Percentiles rank a stretch among this genome's conserved stretches.
Evolutionary conservation across 2,888 invertebrate species (phyloP).

Genomic region (Apeira syringaria): DNA sequence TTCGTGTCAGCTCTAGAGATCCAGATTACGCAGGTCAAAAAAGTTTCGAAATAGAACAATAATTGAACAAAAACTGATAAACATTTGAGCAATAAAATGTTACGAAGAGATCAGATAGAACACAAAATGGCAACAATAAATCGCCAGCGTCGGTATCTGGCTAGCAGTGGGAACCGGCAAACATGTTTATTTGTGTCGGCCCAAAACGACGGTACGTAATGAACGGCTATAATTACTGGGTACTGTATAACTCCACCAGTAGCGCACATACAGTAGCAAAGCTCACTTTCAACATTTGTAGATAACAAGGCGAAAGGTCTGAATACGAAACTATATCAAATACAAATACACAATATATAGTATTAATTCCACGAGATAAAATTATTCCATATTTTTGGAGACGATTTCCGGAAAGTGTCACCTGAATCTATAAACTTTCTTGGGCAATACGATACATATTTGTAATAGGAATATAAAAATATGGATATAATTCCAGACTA

Average conservation of each 20-base stretch:
- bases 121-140: slow-evolving; percentile 5
- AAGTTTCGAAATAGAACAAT: not conserved
- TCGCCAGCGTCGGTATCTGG: slow-evolving; percentile 5
- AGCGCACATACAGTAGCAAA: not conserved
- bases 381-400: too few species aligned
- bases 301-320: too few species aligned
- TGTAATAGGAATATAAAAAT: too few species aligned
- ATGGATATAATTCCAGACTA: too few species aligned
- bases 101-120: slow-evolving; percentile 4
- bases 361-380: too few species aligned
- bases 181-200: slow-evolving; percentile 52
- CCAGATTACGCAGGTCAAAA: too few species aligned
- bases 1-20: too few species aligned
- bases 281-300: not conserved
- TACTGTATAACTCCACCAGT: not conserved
- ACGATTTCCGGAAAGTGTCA: too few species aligned
- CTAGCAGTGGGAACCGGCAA: slow-evolving; percentile 38
- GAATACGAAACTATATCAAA: too few species aligned
- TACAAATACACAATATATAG: too few species aligned
- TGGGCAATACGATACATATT: too few species aligned
- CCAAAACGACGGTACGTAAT: slow-evolving; percentile 38
- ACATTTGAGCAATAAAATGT: not conserved
- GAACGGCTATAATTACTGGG: slow-evolving; percentile 24
- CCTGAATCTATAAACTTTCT: too few species aligned
- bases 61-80: not conserved